Conservation (phyloP, 2,888 invertebrate species). For the Neoscelio sp. region DNA sequence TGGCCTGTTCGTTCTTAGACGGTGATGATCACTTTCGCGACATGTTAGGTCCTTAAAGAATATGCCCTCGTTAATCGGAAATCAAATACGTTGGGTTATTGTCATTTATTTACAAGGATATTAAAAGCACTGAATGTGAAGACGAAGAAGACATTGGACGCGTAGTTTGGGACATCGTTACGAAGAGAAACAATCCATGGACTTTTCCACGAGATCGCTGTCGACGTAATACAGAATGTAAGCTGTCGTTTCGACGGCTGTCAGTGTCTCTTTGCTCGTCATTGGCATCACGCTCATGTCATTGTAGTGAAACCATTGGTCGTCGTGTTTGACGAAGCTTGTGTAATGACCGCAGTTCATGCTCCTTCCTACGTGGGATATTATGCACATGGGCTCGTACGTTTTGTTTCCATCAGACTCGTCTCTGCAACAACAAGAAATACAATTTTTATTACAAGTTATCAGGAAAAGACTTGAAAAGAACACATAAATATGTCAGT, state of each 20-base stretch:
- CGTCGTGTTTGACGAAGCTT: constrained; percentile 76
- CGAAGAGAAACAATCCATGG: constrained; percentile 36
- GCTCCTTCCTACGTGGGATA: constrained; percentile 77
- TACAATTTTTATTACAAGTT: no score
- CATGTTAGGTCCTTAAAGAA: constrained; percentile 37
- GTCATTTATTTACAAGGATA: constrained; percentile 62
- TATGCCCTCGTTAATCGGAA: constrained; percentile 42
- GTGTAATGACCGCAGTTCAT: constrained; percentile 79
- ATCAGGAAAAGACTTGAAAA: no score
- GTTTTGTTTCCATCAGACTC: constrained; percentile 55
- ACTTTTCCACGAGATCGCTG: constrained; percentile 65
- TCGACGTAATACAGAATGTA: constrained; percentile 77
- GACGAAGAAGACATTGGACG: no score
- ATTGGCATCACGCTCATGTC: constrained; percentile 75
- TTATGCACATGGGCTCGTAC: constrained; percentile 76
- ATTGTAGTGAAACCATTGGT: constrained; percentile 77
- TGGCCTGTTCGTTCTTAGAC: constrained; percentile 23
- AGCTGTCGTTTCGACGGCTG: constrained; percentile 75
- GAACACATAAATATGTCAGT: no score
- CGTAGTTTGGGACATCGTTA: constrained; percentile 22
- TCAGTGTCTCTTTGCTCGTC: constrained; percentile 74
- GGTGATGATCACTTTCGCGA: constrained; percentile 4
- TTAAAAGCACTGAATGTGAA: constrained; percentile 10
- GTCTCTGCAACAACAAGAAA: constrained; percentile 47
- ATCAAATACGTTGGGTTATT: constrained; percentile 62